Percentiles rank a stretch among this genome's conserved stretches.
Conservation (phyloP, 2,888 invertebrate species). For the Ormyrus pomaceus region DNA sequence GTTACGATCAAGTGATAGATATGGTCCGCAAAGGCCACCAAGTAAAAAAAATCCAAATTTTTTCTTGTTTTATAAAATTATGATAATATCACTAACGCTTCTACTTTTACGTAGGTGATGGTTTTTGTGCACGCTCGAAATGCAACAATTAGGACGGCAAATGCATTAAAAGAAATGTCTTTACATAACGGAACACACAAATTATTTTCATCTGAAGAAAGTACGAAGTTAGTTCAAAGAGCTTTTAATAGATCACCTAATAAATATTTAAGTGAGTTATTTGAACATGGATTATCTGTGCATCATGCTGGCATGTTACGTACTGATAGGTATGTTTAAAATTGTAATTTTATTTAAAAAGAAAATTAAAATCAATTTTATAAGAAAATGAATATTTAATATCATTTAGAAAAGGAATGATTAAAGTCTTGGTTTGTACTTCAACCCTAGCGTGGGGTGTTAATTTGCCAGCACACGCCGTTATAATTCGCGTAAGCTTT, state of each 20-base stretch:
- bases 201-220: conserved; percentile 82
- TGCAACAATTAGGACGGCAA: conserved; percentile 94
- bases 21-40: conserved; percentile 95
- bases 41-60: conserved; percentile 72
- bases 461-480: conserved; percentile 98
- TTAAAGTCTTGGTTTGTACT: conserved; percentile 95
- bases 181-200: conserved; percentile 84
- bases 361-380: too few species aligned
- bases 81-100: conserved; percentile 13
- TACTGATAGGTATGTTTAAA: conserved; percentile 82
- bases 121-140: conserved; percentile 99
- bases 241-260: conserved; percentile 85
- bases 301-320: conserved; percentile 98
- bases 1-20: conserved; percentile 93
- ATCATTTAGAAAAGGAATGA: conserved; percentile 79
- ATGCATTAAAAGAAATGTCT: conserved; percentile 88
- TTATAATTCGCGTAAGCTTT: conserved; percentile 88
- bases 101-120: conserved; percentile 81
- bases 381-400: too few species aligned
- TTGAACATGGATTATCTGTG: conserved; percentile 91
- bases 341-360: conserved; percentile 16
- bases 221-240: conserved; percentile 83
- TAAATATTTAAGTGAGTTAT: conserved; percentile 88
- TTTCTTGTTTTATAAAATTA: not conserved
- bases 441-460: conserved; percentile 99